Evolutionary conservation across 2,113 vertebrate species (phyloP).

Genomic region (Calidris pugnax): DNA sequence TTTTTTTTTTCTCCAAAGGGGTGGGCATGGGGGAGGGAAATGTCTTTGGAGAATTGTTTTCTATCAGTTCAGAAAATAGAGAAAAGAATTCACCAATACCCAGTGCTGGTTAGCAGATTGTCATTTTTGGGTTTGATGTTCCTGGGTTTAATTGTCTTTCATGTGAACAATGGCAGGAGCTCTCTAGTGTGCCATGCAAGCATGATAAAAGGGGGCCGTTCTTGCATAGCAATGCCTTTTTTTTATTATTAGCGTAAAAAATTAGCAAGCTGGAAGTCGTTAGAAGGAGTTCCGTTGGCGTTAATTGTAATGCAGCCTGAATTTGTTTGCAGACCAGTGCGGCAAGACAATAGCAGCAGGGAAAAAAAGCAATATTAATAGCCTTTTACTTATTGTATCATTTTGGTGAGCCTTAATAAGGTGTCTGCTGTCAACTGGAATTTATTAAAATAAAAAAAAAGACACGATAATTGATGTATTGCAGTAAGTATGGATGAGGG

Average conservation of each 20-base stretch:
- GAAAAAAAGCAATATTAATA: conserved; percentile 83
- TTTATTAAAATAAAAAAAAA: conserved; percentile 82
- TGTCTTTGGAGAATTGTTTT: conserved; percentile 83
- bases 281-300: conserved; percentile 83
- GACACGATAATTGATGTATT: conserved; percentile 89
- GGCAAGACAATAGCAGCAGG: conserved; percentile 82
- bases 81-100: conserved; percentile 77
- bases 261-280: conserved; percentile 91
- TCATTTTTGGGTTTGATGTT: conserved; percentile 91
- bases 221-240: conserved; percentile 89
- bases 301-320: conserved; percentile 82
- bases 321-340: conserved; percentile 84
- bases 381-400: conserved; percentile 85
- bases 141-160: conserved; percentile 93
- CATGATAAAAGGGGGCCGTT: conserved; percentile 81
- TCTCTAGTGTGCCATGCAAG: conserved; percentile 82
- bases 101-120: conserved; percentile 86
- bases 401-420: conserved; percentile 87
- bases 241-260: conserved; percentile 92
- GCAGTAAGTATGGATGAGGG: conserved; percentile 82
- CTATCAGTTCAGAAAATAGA: conserved; percentile 80
- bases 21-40: conserved; percentile 63
- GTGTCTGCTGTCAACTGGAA: conserved; percentile 85
- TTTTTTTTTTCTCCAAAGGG: conserved; percentile 25
- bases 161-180: conserved; percentile 88